Percentiles rank a stretch among this genome's conserved stretches.
Conservation (phyloP, 2,797 vertebrate genomes). For the Alauda arvensis region DNA sequence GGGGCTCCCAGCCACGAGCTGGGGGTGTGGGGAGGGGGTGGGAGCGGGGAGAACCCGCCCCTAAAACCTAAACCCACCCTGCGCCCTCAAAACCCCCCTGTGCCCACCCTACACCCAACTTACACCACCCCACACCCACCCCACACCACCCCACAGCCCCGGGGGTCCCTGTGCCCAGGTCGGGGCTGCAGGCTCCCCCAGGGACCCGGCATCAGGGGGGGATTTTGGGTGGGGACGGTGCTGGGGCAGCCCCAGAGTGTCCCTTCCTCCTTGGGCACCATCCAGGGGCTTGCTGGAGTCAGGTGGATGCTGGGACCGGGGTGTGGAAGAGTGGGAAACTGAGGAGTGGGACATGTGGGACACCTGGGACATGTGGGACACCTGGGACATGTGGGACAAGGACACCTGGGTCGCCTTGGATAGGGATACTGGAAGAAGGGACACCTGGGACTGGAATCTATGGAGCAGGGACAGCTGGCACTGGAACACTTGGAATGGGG, state of each 20-base stretch:
- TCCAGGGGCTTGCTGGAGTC: not conserved
- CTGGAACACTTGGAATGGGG: not conserved
- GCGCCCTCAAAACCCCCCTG: too few relatives aligned
- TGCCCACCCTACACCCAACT: not conserved
- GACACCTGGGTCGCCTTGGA: too few relatives aligned
- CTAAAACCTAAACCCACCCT: too few relatives aligned
- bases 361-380: too few relatives aligned
- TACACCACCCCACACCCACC: not conserved
- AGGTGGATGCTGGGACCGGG: not conserved
- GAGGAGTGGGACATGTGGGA: not conserved
- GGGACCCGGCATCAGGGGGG: fast-evolving
- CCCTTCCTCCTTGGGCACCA: not conserved
- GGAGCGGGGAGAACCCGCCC: too few relatives aligned
- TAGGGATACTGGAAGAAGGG: too few relatives aligned
- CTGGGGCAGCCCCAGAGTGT: not conserved
- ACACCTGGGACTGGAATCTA: too few relatives aligned
- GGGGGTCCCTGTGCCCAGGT: not conserved
- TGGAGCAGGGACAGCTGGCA: too few relatives aligned
- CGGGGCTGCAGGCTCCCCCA: not conserved
- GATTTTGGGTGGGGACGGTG: not conserved
- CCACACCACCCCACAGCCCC: too few relatives aligned
- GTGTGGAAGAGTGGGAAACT: not conserved
- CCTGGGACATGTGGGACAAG: too few relatives aligned
- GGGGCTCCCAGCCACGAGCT: constrained; percentile 1
- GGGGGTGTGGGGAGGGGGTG: fast-evolving